A percentile compares a stretch with the other conserved stretches of the same genome.
These are phyloP conservation scores for Electrophaes corylata DNA, from an alignment of 2,888 invertebrate genomes.

Conservation along the genomic window DNA sequence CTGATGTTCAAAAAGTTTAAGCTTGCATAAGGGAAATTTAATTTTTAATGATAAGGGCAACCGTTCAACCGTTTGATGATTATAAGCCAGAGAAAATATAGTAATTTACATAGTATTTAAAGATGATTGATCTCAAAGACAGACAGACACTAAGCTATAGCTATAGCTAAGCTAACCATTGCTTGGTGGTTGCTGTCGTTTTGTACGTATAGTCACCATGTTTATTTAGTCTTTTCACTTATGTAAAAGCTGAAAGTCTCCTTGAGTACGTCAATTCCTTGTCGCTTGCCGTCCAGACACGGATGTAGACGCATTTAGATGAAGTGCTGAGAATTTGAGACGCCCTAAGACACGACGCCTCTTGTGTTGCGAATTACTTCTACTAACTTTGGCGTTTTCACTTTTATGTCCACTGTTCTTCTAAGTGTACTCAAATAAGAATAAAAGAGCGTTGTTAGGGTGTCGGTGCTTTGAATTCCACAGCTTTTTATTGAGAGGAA, in stretches of 20 bases:
- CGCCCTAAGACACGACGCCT: constrained; percentile 48
- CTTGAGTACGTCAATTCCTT: constrained; percentile 28
- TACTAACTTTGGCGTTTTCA: constrained; percentile 54
- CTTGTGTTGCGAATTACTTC: constrained; percentile 62
- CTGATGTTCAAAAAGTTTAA: too few relatives aligned
- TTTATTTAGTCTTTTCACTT: not conserved
- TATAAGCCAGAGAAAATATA: too few relatives aligned
- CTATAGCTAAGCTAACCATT: too few relatives aligned
- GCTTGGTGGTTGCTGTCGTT: too few relatives aligned
- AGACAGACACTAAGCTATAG: too few relatives aligned
- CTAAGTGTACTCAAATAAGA: constrained; percentile 11
- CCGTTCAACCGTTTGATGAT: too few relatives aligned
- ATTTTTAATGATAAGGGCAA: too few relatives aligned
- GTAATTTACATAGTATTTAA: too few relatives aligned
- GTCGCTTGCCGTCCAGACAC: constrained; percentile 53
- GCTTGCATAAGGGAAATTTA: too few relatives aligned
- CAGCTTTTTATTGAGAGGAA: not conserved
- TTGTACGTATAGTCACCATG: not conserved
- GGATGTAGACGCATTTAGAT: constrained; percentile 74
- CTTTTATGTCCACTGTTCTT: constrained; percentile 19
- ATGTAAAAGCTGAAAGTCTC: not conserved
- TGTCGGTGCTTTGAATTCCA: not conserved
- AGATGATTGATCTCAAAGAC: too few relatives aligned
- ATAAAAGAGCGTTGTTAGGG: not conserved
- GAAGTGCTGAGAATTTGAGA: constrained; percentile 52